Conservation (phyloP, 2,113 vertebrate species). For the Python bivittatus region DNA sequence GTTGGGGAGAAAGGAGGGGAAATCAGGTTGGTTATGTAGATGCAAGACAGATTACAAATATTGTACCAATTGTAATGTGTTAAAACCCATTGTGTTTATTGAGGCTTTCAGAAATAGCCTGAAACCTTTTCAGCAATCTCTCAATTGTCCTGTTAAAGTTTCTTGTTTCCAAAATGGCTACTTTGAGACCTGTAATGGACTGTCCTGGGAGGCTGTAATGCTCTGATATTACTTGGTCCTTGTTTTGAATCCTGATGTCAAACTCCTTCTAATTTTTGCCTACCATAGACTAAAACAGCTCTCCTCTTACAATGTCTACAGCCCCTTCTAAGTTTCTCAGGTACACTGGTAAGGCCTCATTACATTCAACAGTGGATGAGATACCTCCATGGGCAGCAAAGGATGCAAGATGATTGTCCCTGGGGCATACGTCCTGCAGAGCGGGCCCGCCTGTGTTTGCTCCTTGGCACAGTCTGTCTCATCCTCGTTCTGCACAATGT, state of each 20-base stretch:
- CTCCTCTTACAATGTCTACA: not conserved
- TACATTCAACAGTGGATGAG: not conserved
- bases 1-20: not conserved
- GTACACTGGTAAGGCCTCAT: not conserved
- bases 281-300: not conserved
- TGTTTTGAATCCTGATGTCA: not conserved
- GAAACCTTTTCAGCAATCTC: not conserved
- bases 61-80: not conserved
- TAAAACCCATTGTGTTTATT: not conserved
- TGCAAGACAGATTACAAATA: not conserved
- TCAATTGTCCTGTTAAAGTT: not conserved
- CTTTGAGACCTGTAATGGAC: not conserved
- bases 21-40: not conserved
- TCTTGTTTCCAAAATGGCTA: not conserved
- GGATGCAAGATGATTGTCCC: constrained; percentile 77
- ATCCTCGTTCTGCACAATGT: constrained; percentile 88
- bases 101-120: not conserved
- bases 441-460: constrained; percentile 47
- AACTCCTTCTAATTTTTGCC: not conserved
- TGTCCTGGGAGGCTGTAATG: not conserved
- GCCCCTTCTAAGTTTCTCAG: accelerated
- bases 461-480: constrained; percentile 77
- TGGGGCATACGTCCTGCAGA: constrained; percentile 65
- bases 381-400: constrained; percentile 69
- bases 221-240: not conserved